Evolutionary conservation across 1,140 invertebrate genomes (phyloP).

Genomic region (Drosophila athabasca): DNA sequence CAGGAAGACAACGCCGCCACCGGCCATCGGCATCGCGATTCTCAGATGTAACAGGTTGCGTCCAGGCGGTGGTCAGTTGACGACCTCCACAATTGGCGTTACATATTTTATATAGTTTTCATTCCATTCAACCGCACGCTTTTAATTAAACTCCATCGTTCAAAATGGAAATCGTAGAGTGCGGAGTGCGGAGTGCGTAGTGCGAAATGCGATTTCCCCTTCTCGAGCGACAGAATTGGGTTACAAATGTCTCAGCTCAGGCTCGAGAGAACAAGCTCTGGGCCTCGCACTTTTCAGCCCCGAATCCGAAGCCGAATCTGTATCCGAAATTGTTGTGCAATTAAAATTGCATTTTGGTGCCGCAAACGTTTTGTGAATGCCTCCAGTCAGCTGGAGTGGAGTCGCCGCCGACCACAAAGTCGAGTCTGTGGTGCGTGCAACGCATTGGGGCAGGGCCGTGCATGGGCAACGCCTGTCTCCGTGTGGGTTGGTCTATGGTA

Average conservation of each 20-base stretch:
- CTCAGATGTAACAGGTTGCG: slow-evolving; percentile 52
- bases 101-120: slow-evolving; percentile 49
- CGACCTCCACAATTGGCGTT: slow-evolving; percentile 70
- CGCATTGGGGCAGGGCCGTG: slow-evolving; percentile 33
- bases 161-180: slow-evolving; percentile 70
- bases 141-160: slow-evolving; percentile 71
- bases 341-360: slow-evolving; percentile 65
- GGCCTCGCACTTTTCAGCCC: slow-evolving; percentile 47
- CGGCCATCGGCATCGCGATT: slow-evolving; percentile 27
- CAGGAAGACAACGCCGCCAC: slow-evolving; percentile 48
- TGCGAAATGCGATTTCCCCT: slow-evolving; percentile 16
- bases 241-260: slow-evolving; percentile 70
- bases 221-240: slow-evolving; percentile 71
- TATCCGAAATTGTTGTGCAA: slow-evolving; percentile 71
- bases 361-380: slow-evolving; percentile 61
- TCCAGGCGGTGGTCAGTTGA: background rate
- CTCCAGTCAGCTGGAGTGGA: background rate
- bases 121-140: slow-evolving; percentile 35
- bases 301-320: slow-evolving; percentile 13
- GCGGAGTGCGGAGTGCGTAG: slow-evolving; percentile 56
- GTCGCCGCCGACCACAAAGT: no score
- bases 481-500: slow-evolving; percentile 61
- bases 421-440: slow-evolving; percentile 56
- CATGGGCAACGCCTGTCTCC: slow-evolving; percentile 38
- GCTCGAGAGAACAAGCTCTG: slow-evolving; percentile 58